These are phyloP conservation scores for Corythornis cristatus DNA, from an alignment of 2,113 vertebrate genomes.

Conservation along the genomic window DNA sequence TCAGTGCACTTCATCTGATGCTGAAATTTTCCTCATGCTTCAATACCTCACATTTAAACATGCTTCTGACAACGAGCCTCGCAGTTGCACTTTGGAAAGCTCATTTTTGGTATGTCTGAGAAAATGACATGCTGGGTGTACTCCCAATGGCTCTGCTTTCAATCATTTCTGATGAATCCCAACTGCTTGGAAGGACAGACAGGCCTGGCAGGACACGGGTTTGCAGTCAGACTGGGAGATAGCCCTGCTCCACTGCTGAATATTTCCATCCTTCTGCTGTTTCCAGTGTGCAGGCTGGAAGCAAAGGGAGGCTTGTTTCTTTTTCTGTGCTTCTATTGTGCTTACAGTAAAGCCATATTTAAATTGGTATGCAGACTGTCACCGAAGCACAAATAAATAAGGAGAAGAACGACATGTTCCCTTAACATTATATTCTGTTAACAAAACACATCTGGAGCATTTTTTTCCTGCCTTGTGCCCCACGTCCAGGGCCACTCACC, in stretches of 20 bases:
- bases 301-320: not conserved
- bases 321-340: not conserved
- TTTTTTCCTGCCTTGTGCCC: not conserved
- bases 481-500: not conserved
- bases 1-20: not conserved
- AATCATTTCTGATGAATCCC: not conserved
- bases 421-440: not conserved
- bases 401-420: conserved; percentile 14
- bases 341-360: not conserved
- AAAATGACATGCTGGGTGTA: not conserved
- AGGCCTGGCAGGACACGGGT: not conserved
- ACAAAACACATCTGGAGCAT: not conserved
- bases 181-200: not conserved
- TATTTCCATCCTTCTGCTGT: not conserved
- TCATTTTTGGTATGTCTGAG: not conserved
- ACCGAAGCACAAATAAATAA: conserved; percentile 26
- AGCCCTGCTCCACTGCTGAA: not conserved
- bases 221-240: not conserved
- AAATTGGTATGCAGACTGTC: not conserved
- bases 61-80: not conserved
- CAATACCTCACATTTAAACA: not conserved
- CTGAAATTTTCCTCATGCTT: not conserved
- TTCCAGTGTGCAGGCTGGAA: accelerated
- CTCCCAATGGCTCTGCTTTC: not conserved
- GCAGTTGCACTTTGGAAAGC: accelerated